phyloP scores from a whole-genome alignment of 2,888 invertebrate species.

The Oxycera nigricornis region DNA sequence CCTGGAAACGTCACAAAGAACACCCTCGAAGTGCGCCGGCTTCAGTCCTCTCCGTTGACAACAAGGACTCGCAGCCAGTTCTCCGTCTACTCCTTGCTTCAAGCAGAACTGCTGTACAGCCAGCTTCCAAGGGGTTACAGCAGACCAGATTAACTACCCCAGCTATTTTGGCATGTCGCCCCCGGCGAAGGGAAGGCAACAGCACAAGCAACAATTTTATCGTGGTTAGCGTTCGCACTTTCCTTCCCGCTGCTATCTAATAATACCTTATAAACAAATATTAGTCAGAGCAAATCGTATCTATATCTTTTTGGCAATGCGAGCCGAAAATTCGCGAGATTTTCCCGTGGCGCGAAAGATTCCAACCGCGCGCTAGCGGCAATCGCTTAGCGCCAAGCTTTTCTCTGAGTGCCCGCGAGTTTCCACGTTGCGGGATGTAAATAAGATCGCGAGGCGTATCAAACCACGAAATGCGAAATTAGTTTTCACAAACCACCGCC shows the following conservation, averaged over 20 bases:
- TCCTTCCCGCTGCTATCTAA: neutral
- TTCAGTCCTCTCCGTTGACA: neutral
- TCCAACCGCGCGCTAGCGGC: neutral
- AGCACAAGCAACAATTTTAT: constrained; percentile 4
- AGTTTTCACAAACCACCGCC: neutral
- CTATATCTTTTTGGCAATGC: neutral
- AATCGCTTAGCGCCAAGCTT: constrained; percentile 16
- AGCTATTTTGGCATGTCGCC: too few species aligned
- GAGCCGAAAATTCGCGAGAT: neutral
- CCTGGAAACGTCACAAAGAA: constrained; percentile 25
- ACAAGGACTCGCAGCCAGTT: neutral
- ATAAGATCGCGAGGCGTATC: neutral
- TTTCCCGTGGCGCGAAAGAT: neutral
- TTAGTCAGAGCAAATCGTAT: constrained; percentile 5
- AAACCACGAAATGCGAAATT: neutral
- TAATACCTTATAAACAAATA: constrained; percentile 7
- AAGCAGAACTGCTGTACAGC: neutral
- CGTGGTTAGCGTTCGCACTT: neutral
- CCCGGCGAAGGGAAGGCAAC: neutral
- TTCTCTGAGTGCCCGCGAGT: neutral
- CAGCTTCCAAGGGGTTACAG: neutral
- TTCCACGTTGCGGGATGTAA: neutral
- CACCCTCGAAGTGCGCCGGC: constrained; percentile 19
- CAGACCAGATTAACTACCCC: neutral
- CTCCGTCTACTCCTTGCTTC: too few species aligned